Percentiles rank a stretch among this genome's conserved stretches.
Conservation (phyloP, 2,797 vertebrate genomes). For the Neostethus bicornis region DNA sequence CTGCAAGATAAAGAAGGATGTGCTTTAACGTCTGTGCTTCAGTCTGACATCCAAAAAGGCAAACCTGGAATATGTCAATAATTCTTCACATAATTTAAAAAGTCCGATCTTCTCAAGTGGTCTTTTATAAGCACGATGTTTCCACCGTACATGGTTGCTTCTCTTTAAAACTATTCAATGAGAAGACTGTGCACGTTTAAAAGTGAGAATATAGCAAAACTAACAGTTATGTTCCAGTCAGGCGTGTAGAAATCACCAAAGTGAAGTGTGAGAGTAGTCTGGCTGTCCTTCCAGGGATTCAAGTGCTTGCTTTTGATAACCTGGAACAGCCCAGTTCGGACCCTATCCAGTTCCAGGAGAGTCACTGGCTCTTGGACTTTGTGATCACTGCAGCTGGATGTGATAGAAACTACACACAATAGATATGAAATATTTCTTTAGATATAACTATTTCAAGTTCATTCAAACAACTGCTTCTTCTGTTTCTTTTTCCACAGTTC, state of each 20-base stretch:
- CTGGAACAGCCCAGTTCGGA: conserved; percentile 49
- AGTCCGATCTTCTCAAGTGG: conserved; percentile 9
- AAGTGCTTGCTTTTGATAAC: conserved; percentile 64
- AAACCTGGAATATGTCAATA: conserved; percentile 23
- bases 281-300: conserved; percentile 40
- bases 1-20: conserved; percentile 52
- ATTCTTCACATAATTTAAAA: conserved; percentile 16
- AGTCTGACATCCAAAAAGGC: conserved; percentile 31
- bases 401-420: conserved; percentile 35
- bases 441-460: conserved; percentile 32
- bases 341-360: conserved; percentile 42
- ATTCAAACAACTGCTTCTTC: conserved; percentile 17
- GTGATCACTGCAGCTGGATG: conserved; percentile 33
- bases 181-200: conserved; percentile 36
- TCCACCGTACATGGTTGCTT: conserved; percentile 7
- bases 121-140: conserved; percentile 31
- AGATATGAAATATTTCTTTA: conserved; percentile 36
- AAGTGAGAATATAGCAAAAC: conserved; percentile 16
- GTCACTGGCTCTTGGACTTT: conserved; percentile 27
- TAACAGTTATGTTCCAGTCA: conserved; percentile 37
- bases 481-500: conserved; percentile 37
- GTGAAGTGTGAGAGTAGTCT: conserved; percentile 16
- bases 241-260: conserved; percentile 17
- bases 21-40: conserved; percentile 32
- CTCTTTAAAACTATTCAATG: conserved; percentile 29